Evolutionary conservation across 2,888 invertebrate genomes (phyloP).

Genomic region (Limenitis camilla): DNA sequence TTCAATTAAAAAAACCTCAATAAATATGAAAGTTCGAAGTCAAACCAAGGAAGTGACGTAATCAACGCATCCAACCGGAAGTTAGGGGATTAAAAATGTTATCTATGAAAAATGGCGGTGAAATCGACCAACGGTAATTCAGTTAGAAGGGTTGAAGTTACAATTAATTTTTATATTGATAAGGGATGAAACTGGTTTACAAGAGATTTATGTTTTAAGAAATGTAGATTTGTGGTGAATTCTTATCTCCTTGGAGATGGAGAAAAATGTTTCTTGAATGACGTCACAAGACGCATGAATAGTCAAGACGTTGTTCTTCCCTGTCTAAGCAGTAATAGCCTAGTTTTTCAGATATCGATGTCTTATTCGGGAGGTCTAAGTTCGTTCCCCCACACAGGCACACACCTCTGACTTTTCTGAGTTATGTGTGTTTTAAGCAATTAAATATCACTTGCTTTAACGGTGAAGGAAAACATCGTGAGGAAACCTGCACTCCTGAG

Average conservation of each 20-base stretch:
- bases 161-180: constrained; percentile 21
- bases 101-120: constrained; percentile 53
- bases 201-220: constrained; percentile 5
- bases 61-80: constrained; percentile 44
- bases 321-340: no score
- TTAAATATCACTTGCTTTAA: no score
- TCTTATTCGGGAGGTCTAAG: no score
- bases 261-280: no score
- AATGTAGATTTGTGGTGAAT: not conserved
- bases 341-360: no score
- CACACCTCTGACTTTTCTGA: no score
- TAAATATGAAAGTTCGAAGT: constrained; percentile 29
- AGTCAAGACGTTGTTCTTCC: no score
- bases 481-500: no score
- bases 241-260: not conserved
- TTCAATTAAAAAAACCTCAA: constrained; percentile 15
- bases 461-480: no score
- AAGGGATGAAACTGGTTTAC: constrained; percentile 6
- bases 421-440: no score
- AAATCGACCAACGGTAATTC: constrained; percentile 34
- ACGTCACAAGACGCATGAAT: no score
- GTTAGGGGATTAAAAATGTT: constrained; percentile 56
- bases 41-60: constrained; percentile 43
- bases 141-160: constrained; percentile 34
- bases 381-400: no score